Percentiles rank a stretch among this genome's conserved stretches.
Conservation (phyloP, 2,113 vertebrate species). For the Capreolus pygargus region DNA sequence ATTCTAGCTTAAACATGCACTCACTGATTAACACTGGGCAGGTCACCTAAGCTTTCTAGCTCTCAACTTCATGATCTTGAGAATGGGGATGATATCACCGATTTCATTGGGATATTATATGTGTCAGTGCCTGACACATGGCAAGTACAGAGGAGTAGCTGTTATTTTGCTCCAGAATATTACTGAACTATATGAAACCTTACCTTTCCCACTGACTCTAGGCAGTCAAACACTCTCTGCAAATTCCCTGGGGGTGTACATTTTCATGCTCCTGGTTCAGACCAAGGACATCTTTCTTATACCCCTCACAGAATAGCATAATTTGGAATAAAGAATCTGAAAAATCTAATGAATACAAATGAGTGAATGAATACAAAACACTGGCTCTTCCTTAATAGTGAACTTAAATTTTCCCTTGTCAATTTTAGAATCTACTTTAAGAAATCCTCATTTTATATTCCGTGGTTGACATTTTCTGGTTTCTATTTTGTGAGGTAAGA, state of each 20-base stretch:
- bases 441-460: not conserved
- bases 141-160: not conserved
- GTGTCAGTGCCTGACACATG: too few species aligned
- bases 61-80: not conserved
- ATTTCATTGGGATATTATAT: not conserved
- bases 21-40: not conserved
- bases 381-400: not conserved
- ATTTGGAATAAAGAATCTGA: not conserved
- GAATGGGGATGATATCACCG: not conserved
- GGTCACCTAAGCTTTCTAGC: not conserved
- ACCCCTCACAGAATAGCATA: not conserved
- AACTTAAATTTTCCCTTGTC: not conserved
- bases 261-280: not conserved
- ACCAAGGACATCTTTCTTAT: not conserved
- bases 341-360: not conserved
- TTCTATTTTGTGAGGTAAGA: not conserved
- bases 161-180: not conserved
- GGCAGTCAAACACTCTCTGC: not conserved
- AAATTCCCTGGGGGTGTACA: not conserved
- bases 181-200: not conserved
- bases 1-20: not conserved
- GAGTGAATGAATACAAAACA: not conserved
- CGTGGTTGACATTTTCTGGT: not conserved
- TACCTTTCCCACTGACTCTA: not conserved
- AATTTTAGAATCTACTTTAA: not conserved